Evolutionary conservation across 2,113 vertebrate genomes (phyloP), one percentile per base, ranked within the genome.

Genomic region (Calypte anna): DNA sequence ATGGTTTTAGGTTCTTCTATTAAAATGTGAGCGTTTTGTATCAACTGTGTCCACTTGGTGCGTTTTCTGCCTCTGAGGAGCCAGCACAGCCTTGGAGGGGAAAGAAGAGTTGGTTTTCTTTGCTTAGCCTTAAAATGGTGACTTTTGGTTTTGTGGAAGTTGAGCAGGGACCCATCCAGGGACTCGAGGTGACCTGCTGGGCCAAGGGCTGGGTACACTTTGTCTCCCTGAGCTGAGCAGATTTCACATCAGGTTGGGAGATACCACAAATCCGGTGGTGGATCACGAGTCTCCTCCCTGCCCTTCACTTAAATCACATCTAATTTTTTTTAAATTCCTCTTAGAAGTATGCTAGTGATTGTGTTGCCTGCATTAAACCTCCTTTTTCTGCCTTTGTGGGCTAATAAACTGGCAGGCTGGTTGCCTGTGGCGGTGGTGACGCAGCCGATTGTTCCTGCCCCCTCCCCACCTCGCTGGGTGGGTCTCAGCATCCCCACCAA

Each of bases 41-140:
- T 14, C 2, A 33, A 7, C 38, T 31, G 38, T 18, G 3, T 33
- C 74, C 72, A 10, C 50, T 25, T 0, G 16, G 13, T 54, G 1
- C 5, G 0, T 48, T 62, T 70, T 38, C 46, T 53, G 4, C 50
- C 50, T 61, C 10, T 7, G 40, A 1, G 0, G 57, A 63, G 63
- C n/a, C 67, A 24, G 73, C 27, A 1, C 0, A 2, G 63, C 67
- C 63, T 44, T 53, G 63, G 51, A 88, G 25, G 38, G 62, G 82
- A 69, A 74, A 20, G 8, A 1, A 8, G 11, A 40, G 19, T 63
- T 93, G 40, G 40, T 40, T 62, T 0, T 28, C 74, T 77, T 18
- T 66, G 40, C 4, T 23, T 36, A 8, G 76, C 1, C 0, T 28
- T 25, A 4, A 7, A 17, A 40, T 31, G 4, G 24, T 25, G 16